phyloP scores from a whole-genome alignment of 2,113 vertebrate genomes.

The Mormoops blainvillei region DNA sequence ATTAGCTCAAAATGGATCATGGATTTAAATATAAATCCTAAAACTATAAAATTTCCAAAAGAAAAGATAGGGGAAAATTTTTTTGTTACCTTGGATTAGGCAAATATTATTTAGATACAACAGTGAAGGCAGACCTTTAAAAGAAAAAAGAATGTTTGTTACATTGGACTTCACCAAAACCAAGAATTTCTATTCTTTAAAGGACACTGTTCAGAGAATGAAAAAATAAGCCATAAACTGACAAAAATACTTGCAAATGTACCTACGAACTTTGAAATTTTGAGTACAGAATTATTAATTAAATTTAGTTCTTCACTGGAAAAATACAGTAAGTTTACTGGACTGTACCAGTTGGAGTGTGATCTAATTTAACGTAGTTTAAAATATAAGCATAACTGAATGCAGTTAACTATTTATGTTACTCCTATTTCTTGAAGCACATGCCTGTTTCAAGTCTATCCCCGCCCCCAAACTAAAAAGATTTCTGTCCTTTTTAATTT shows the following conservation, averaged over 20 bases:
- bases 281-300: constrained; percentile 24
- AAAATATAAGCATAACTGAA: not conserved
- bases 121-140: not conserved
- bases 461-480: not conserved
- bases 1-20: not conserved
- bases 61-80: not conserved
- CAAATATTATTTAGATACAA: not conserved
- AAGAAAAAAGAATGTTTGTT: not conserved
- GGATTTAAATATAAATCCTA: not conserved
- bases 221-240: not conserved
- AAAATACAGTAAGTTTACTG: constrained; percentile 3
- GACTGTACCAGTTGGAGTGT: not conserved
- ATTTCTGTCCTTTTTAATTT: constrained; percentile 37
- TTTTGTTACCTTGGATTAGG: not conserved
- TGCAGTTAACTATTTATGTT: not conserved
- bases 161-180: not conserved
- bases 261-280: constrained; percentile 12
- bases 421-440: constrained; percentile 5
- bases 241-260: not conserved
- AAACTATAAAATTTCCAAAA: not conserved
- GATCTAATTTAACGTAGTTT: constrained; percentile 8
- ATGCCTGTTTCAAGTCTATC: not conserved
- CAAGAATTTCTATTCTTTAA: not conserved
- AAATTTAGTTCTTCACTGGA: constrained; percentile 12
- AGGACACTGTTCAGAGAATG: not conserved